Conservation (phyloP, 2,888 invertebrate species). For the Meteorus cinctellus region DNA sequence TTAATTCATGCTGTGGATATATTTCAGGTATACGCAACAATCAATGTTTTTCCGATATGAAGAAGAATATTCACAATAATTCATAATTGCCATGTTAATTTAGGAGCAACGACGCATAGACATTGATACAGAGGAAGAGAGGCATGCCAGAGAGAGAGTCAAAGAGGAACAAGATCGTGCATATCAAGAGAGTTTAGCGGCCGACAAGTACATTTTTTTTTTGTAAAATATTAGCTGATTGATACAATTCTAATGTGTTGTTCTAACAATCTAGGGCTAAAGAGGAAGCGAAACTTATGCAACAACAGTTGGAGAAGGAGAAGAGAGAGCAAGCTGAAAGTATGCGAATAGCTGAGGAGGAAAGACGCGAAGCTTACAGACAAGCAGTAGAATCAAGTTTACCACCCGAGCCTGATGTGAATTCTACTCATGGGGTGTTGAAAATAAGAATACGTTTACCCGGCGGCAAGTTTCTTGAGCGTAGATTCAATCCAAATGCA, state of each 20-base stretch:
- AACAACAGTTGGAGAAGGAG: constrained; percentile 83
- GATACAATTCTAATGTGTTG: constrained; percentile 2
- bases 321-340: constrained; percentile 84
- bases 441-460: constrained; percentile 90
- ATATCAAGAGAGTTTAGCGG: constrained; percentile 90
- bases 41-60: background rate
- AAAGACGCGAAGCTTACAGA: constrained; percentile 81
- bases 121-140: constrained; percentile 89
- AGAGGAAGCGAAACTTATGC: constrained; percentile 87
- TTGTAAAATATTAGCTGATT: constrained; percentile 12
- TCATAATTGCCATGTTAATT: constrained; percentile 46
- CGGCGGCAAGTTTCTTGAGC: constrained; percentile 83
- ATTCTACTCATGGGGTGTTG: constrained; percentile 77
- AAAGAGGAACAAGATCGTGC: constrained; percentile 96
- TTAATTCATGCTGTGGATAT: constrained; percentile 91
- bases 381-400: constrained; percentile 79
- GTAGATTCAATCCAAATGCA: constrained; percentile 82
- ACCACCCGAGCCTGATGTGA: constrained; percentile 82
- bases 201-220: constrained; percentile 78
- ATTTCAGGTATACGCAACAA: constrained; percentile 74
- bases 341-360: constrained; percentile 82
- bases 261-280: constrained; percentile 79
- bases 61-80: background rate
- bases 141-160: constrained; percentile 90
- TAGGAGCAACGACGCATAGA: constrained; percentile 83